Evolutionary conservation across 2,113 vertebrate species (phyloP).

Genomic region (Nannobrachium achirus): DNA sequence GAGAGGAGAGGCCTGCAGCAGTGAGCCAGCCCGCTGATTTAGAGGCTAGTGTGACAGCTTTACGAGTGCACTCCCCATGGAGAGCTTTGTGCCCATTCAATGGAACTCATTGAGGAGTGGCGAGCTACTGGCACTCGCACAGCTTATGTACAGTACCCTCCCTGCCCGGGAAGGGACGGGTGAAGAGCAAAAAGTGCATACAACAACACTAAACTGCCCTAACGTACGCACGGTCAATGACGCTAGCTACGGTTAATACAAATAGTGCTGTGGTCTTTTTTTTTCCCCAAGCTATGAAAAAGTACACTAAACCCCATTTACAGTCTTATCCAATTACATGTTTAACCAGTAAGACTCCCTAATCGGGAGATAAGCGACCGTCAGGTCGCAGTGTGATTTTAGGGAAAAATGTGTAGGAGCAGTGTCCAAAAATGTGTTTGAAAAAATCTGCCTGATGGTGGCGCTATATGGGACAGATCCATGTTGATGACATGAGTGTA

Average conservation of each 20-base stretch:
- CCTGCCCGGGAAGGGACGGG: slow-evolving; percentile 3
- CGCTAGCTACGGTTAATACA: neutral
- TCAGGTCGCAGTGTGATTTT: too few relatives aligned
- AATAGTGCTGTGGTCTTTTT: slow-evolving; percentile 13
- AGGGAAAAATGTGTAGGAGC: too few relatives aligned
- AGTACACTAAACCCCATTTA: neutral
- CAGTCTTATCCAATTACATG: neutral
- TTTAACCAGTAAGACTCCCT: too few relatives aligned
- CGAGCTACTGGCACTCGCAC: slow-evolving; percentile 59
- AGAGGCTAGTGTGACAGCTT: slow-evolving; percentile 68
- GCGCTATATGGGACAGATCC: too few relatives aligned
- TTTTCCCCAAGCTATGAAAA: neutral
- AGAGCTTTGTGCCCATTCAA: slow-evolving; percentile 72
- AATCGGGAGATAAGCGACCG: too few relatives aligned
- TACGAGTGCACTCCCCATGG: slow-evolving; percentile 65
- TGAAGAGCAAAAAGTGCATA: slow-evolving; percentile 42
- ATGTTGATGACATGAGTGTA: too few relatives aligned
- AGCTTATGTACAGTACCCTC: slow-evolving; percentile 40
- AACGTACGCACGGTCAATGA: neutral
- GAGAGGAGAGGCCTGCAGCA: slow-evolving; percentile 18
- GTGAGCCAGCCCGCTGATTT: slow-evolving; percentile 62
- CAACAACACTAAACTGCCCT: slow-evolving; percentile 31
- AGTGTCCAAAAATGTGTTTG: too few relatives aligned
- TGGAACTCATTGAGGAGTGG: slow-evolving; percentile 70
- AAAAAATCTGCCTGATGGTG: too few relatives aligned